Evolutionary conservation across 92 coral and sea anemone species (phyloP).

Genomic region (Hydrozoanthus gracilis): DNA sequence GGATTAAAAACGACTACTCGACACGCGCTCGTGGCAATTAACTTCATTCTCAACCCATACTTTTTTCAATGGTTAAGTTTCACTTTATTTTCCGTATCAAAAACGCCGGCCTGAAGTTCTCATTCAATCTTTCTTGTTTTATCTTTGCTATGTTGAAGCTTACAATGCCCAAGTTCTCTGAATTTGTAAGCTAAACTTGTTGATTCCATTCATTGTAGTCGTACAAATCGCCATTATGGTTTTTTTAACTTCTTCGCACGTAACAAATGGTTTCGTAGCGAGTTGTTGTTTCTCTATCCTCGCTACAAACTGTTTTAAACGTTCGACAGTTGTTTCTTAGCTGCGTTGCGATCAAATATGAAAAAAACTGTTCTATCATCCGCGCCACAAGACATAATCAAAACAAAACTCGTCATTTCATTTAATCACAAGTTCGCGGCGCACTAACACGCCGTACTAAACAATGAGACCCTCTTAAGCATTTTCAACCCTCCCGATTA

Average conservation of each 20-base stretch:
- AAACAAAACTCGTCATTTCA: conserved; percentile 22
- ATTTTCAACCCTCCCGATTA: not conserved
- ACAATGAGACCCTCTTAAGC: not conserved
- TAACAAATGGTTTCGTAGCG: not conserved
- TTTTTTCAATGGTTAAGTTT: not conserved
- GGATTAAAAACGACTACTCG: not conserved
- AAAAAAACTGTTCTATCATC: not conserved
- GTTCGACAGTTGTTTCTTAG: not conserved
- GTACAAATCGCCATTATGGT: conserved; percentile 17
- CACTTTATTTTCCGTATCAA: not conserved
- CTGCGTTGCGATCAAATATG: not conserved
- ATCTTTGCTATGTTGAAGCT: not conserved
- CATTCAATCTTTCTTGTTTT: not conserved
- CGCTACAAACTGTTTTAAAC: not conserved
- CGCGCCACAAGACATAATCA: conserved; percentile 22
- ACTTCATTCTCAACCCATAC: not conserved
- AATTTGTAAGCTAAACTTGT: not conserved
- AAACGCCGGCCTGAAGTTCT: not conserved
- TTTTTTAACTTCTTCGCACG: too few species aligned
- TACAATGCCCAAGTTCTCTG: not conserved
- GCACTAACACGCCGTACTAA: conserved; percentile 19
- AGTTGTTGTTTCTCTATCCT: not conserved
- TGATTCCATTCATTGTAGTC: conserved; percentile 31
- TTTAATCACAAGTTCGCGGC: not conserved
- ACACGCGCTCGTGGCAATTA: not conserved